A percentile compares a stretch with the other conserved stretches of the same genome.
These are phyloP conservation scores for Battus philenor DNA, from an alignment of 1,140 invertebrate genomes.

Conservation along the genomic window DNA sequence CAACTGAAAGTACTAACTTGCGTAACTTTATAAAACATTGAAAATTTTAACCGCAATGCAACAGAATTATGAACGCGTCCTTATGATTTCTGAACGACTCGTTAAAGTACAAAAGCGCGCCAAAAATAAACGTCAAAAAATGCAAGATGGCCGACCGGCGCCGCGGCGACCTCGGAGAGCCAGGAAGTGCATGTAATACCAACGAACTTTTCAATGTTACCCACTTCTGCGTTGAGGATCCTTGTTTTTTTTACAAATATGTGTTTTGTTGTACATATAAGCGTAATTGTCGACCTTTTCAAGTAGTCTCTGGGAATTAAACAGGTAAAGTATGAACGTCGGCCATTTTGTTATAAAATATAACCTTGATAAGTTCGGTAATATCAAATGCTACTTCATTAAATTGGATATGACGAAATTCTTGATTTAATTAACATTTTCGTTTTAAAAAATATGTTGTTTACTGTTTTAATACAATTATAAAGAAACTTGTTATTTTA, in stretches of 20 bases:
- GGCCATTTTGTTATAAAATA: constrained; percentile 30
- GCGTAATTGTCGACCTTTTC: constrained; percentile 51
- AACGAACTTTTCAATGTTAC: constrained; percentile 73
- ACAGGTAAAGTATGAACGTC: constrained; percentile 20
- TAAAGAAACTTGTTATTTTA: too few relatives aligned
- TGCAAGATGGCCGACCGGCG: constrained; percentile 59
- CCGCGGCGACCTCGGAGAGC: constrained; percentile 47
- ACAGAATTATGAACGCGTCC: constrained; percentile 22
- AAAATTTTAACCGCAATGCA: background rate
- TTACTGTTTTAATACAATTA: background rate
- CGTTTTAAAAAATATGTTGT: background rate
- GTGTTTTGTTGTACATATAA: constrained; percentile 31
- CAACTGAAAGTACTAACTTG: background rate
- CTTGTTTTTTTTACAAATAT: constrained; percentile 45
- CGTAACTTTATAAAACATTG: constrained; percentile 7
- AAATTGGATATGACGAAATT: background rate
- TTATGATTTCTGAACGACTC: constrained; percentile 42
- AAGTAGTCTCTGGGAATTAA: constrained; percentile 28
- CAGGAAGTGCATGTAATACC: constrained; percentile 72
- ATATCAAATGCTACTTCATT: constrained; percentile 3
- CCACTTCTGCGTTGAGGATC: constrained; percentile 49
- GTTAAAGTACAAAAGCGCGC: constrained; percentile 44
- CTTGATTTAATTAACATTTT: background rate
- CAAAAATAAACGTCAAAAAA: constrained; percentile 74
- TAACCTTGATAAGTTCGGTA: constrained; percentile 17